phyloP scores from a whole-genome alignment of 2,113 vertebrate genomes.

The Calypte anna region DNA sequence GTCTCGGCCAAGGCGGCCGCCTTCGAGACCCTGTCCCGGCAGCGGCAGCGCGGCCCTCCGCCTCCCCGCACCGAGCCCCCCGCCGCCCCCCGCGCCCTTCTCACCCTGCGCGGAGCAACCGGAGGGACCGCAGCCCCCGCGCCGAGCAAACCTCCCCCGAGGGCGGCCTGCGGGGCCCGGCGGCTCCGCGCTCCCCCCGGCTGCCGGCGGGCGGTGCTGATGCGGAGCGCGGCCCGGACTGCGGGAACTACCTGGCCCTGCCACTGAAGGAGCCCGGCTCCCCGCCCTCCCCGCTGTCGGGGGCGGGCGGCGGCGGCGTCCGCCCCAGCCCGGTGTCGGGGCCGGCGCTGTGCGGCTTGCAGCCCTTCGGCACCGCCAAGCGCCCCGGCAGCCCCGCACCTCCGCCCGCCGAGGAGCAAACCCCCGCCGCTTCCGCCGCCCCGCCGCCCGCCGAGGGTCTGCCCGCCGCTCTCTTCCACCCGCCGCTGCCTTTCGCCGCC shows the following conservation, averaged over 20 bases:
- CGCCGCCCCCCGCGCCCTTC: background rate
- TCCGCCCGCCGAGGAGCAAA: background rate
- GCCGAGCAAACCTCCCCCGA: background rate
- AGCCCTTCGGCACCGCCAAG: conserved; percentile 47
- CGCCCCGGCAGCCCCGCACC: conserved; percentile 54
- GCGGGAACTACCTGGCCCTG: conserved; percentile 85
- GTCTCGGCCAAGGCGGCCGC: conserved; percentile 60
- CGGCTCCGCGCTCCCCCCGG: conserved; percentile 15
- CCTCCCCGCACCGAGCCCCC: background rate
- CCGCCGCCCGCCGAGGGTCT: conserved; percentile 43
- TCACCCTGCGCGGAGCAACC: background rate
- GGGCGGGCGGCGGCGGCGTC: background rate
- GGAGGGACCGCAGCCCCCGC: background rate
- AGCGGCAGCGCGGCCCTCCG: conserved; percentile 50
- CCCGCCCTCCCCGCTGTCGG: background rate
- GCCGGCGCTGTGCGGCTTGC: conserved; percentile 63
- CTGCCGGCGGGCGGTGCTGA: conserved; percentile 21
- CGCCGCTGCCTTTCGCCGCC: conserved; percentile 7
- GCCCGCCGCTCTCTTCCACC: conserved; percentile 37
- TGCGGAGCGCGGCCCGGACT: conserved; percentile 60
- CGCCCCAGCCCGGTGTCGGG: background rate
- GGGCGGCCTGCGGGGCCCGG: background rate
- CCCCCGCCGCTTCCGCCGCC: conserved; percentile 52
- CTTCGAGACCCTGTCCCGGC: conserved; percentile 71
- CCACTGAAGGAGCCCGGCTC: conserved; percentile 75